phyloP scores from a whole-genome alignment of 1,140 invertebrate genomes.

The Octopus sinensis region DNA sequence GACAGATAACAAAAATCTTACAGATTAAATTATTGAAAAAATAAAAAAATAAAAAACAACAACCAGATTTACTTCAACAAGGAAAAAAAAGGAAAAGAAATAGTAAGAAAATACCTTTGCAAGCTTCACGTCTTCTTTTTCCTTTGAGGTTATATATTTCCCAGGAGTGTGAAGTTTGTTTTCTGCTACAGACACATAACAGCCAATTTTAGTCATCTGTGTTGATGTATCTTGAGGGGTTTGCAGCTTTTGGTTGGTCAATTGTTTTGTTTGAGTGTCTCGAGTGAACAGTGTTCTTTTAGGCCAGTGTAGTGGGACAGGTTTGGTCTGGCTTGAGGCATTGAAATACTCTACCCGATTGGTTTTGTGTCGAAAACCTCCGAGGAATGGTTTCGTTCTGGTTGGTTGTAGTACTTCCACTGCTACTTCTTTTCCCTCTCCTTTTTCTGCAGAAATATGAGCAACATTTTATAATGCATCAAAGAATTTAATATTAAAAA shows the following conservation, averaged over 20 bases:
- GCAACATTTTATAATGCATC: not conserved
- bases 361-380: constrained; percentile 54
- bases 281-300: constrained; percentile 42
- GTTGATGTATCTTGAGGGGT: constrained; percentile 55
- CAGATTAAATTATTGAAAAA: too few species aligned
- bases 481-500: not conserved
- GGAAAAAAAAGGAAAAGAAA: too few species aligned
- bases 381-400: constrained; percentile 54
- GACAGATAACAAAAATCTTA: too few species aligned
- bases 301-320: constrained; percentile 41
- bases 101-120: constrained; percentile 26
- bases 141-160: constrained; percentile 55
- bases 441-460: constrained; percentile 36
- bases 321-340: constrained; percentile 54
- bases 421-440: constrained; percentile 49
- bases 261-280: constrained; percentile 56
- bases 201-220: constrained; percentile 58
- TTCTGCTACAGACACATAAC: constrained; percentile 49
- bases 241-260: constrained; percentile 47
- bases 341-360: constrained; percentile 53
- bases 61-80: too few species aligned
- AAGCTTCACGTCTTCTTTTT: constrained; percentile 42
- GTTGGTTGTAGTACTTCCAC: constrained; percentile 55
- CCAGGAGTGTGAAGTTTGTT: constrained; percentile 53
- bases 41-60: too few species aligned